phyloP scores from a whole-genome alignment of 30 jellyfish, hydroid and myxozoan species.

The Aurelia sp. region DNA sequence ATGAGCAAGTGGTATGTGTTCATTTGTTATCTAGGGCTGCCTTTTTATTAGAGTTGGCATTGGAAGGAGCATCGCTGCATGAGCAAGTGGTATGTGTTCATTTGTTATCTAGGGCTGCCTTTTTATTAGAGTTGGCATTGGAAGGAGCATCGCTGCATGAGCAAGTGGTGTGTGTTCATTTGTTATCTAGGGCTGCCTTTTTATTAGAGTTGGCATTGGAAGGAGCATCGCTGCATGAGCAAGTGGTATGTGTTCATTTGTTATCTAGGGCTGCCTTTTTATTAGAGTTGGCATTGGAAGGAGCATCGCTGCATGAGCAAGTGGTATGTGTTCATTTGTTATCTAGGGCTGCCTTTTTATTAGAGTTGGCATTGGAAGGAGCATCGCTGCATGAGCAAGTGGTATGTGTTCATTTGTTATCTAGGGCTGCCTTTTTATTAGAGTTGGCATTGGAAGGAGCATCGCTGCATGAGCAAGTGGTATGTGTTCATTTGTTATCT shows the following conservation, averaged over 20 bases:
- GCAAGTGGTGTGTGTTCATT: conserved; percentile 69
- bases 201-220: conserved; percentile 17
- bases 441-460: conserved; percentile 41
- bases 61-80: conserved; percentile 57
- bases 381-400: conserved; percentile 77
- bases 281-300: conserved; percentile 26
- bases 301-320: conserved; percentile 71
- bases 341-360: no score
- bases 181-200: no score
- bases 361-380: conserved; percentile 29
- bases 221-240: conserved; percentile 71
- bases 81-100: conserved; percentile 77
- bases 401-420: conserved; percentile 31
- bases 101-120: no score
- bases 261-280: no score
- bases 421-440: no score
- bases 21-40: no score
- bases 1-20: conserved; percentile 81
- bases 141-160: conserved; percentile 66
- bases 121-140: conserved; percentile 6
- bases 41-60: neutral
- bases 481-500: conserved; percentile 6
- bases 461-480: conserved; percentile 81
- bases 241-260: conserved; percentile 55
- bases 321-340: conserved; percentile 45